Evolutionary conservation across 1,140 invertebrate species (phyloP).

Genomic region (Meteorus sp.): DNA sequence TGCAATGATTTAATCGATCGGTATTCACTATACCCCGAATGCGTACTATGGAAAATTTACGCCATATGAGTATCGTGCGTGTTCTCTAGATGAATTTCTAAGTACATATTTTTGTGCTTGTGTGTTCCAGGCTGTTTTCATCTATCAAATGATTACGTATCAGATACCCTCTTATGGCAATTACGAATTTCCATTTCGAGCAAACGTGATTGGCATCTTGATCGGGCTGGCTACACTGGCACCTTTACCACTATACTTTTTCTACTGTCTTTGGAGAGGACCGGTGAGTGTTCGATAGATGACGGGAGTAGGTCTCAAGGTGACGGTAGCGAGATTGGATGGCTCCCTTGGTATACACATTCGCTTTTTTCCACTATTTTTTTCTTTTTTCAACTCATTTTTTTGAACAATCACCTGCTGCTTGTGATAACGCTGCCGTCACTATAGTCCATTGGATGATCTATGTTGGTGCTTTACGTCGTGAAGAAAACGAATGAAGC

Average conservation of each 20-base stretch:
- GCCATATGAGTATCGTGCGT: no score
- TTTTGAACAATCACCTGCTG: no score
- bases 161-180: slow-evolving; percentile 61
- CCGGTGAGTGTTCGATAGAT: slow-evolving; percentile 49
- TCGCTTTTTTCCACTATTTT: no score
- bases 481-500: not conserved
- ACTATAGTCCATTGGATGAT: not conserved
- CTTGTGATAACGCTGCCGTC: not conserved
- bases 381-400: not conserved
- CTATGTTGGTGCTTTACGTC: not conserved
- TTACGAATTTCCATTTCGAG: slow-evolving; percentile 69
- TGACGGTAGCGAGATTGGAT: no score
- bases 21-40: no score
- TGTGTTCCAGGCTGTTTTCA: slow-evolving; percentile 64
- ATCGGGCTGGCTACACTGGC: slow-evolving; percentile 67
- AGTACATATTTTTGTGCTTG: not conserved
- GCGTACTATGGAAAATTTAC: no score
- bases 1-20: no score
- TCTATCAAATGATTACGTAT: slow-evolving; percentile 70
- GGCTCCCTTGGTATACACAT: no score
- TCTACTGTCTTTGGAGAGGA: slow-evolving; percentile 55
- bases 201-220: slow-evolving; percentile 67
- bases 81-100: no score
- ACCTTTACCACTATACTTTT: slow-evolving; percentile 64
- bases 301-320: no score